A percentile compares a stretch with the other conserved stretches of the same genome.
These are phyloP conservation scores for Cosmia trapezina DNA, from an alignment of 2,888 invertebrate genomes.

Conservation along the genomic window DNA sequence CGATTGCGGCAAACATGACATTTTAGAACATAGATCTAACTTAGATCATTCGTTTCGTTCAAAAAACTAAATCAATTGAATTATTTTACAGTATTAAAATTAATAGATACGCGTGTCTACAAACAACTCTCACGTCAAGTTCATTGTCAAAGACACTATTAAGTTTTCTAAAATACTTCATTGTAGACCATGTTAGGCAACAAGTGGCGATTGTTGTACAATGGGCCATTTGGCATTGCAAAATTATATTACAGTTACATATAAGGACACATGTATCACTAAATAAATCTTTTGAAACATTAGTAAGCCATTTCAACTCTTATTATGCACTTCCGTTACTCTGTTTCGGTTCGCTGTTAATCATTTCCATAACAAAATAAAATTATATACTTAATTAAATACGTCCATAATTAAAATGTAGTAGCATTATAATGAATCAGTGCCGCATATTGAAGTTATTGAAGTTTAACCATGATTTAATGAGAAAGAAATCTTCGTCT, in stretches of 20 bases:
- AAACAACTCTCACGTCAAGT: constrained; percentile 50
- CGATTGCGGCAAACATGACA: no score
- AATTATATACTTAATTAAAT: constrained; percentile 1
- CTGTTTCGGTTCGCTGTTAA: background rate
- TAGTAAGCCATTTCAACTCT: constrained; percentile 9
- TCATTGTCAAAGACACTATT: constrained; percentile 55
- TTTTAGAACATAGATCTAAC: no score
- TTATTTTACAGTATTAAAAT: background rate
- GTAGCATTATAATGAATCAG: background rate
- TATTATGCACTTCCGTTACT: constrained; percentile 27
- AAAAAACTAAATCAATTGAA: constrained; percentile 3
- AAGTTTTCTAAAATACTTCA: constrained; percentile 37
- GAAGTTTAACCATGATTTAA: background rate
- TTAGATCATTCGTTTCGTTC: background rate
- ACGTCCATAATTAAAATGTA: background rate
- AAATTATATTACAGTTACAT: constrained; percentile 48
- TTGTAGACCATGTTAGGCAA: constrained; percentile 55
- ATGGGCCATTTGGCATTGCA: constrained; percentile 67
- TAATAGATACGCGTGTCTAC: background rate
- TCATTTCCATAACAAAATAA: constrained; percentile 7
- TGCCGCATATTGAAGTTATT: no score
- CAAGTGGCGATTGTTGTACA: constrained; percentile 54
- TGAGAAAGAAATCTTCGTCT: background rate
- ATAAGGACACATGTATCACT: constrained; percentile 20
- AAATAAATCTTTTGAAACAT: constrained; percentile 28